These are phyloP conservation scores for Vespertilio murinus DNA, from an alignment of 2,797 vertebrate species.

Conservation along the genomic window DNA sequence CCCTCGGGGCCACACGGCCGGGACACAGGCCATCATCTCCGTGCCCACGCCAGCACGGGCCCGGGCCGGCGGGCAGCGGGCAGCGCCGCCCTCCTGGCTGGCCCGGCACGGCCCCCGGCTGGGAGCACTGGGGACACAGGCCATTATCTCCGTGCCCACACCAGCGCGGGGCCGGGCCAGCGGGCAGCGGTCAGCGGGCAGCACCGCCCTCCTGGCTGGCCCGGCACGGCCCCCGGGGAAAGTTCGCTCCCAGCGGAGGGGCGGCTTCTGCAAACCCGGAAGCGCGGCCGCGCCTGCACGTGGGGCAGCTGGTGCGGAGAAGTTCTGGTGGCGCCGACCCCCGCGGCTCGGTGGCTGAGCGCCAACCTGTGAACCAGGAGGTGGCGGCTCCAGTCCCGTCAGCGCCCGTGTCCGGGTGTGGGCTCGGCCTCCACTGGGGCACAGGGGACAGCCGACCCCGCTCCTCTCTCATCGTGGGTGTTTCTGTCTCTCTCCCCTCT, in stretches of 20 bases:
- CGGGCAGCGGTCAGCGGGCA: not conserved
- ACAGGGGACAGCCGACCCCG: too few species aligned
- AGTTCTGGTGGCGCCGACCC: not conserved
- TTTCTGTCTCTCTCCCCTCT: too few species aligned
- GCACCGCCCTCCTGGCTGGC: not conserved
- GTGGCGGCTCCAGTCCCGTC: too few species aligned
- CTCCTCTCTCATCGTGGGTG: too few species aligned
- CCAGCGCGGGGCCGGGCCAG: rapidly evolving
- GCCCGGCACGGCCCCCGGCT: not conserved
- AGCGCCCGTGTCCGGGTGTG: too few species aligned
- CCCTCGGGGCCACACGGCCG: rapidly evolving
- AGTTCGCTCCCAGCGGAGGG: not conserved
- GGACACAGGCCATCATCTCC: not conserved
- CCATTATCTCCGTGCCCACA: rapidly evolving
- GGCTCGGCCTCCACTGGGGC: too few species aligned
- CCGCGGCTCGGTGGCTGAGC: too few species aligned
- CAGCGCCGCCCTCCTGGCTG: not conserved
- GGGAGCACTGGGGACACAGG: not conserved
- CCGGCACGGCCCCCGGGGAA: not conserved
- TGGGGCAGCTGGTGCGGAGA: not conserved
- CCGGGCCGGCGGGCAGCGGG: not conserved
- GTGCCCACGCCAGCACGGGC: rapidly evolving
- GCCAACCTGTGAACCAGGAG: too few species aligned
- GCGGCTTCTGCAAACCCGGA: not conserved
- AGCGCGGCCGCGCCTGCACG: not conserved